Percentiles rank a stretch among this genome's conserved stretches.
Evolutionary conservation across 2,888 invertebrate species (phyloP).

Genomic region (Lepetodrilus schrolli): DNA sequence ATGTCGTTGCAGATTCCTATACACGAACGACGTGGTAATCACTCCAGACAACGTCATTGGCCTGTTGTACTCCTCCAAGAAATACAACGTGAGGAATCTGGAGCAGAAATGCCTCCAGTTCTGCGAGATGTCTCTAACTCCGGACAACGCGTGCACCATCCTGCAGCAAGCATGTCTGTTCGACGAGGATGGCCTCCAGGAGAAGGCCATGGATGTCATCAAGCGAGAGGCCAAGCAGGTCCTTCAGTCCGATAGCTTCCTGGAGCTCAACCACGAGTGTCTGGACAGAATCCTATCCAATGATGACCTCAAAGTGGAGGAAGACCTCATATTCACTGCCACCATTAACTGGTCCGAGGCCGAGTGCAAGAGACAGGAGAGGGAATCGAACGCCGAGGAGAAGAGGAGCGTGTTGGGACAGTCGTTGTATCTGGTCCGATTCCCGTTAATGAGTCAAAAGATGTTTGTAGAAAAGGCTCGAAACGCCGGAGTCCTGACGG

Average conservation of each 20-base stretch:
- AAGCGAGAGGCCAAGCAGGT: conserved; percentile 47
- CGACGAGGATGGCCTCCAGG: conserved; percentile 49
- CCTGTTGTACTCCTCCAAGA: conserved; percentile 55
- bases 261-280: conserved; percentile 44
- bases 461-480: conserved; percentile 53
- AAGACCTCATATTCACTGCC: conserved; percentile 45
- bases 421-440: conserved; percentile 48
- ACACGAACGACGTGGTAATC: conserved; percentile 47
- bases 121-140: conserved; percentile 46
- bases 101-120: conserved; percentile 48
- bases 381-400: conserved; percentile 43
- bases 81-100: conserved; percentile 47
- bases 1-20: conserved; percentile 44
- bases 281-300: conserved; percentile 43
- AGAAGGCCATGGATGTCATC: conserved; percentile 49
- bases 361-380: conserved; percentile 43
- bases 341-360: conserved; percentile 46
- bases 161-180: conserved; percentile 56
- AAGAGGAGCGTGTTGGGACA: conserved; percentile 44
- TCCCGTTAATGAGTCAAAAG: conserved; percentile 50
- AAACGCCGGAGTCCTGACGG: conserved; percentile 46
- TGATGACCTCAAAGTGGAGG: conserved; percentile 52
- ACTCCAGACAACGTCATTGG: conserved; percentile 52
- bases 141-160: conserved; percentile 52
- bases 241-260: conserved; percentile 44